Conservation (phyloP, 2,888 invertebrate species). For the Lacanobia wlatinum region DNA sequence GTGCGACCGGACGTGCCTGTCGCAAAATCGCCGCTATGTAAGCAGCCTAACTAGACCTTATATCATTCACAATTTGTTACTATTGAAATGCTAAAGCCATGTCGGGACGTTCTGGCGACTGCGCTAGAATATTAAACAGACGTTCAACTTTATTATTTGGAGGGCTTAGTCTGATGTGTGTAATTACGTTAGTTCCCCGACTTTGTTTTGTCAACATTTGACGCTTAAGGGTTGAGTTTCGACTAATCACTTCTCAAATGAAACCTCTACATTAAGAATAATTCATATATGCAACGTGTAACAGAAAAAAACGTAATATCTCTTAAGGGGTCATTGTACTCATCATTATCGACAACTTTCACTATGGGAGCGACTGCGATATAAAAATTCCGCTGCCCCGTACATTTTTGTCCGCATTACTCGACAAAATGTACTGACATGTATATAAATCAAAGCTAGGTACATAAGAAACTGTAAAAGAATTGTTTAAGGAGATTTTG, state of each 20-base stretch:
- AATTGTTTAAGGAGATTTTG: too few species aligned
- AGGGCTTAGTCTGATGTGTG: constrained; percentile 6
- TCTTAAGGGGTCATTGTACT: too few species aligned
- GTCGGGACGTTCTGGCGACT: constrained; percentile 49
- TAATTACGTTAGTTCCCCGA: constrained; percentile 3
- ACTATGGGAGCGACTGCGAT: too few species aligned
- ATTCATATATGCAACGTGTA: too few species aligned
- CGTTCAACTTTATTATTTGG: constrained; percentile 28
- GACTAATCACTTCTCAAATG: not conserved
- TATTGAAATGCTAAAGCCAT: constrained; percentile 67
- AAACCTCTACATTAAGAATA: not conserved
- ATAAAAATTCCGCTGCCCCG: too few species aligned
- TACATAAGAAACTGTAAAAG: too few species aligned
- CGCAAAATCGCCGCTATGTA: constrained; percentile 42
- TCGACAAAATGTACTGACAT: too few species aligned
- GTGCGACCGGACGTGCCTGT: constrained; percentile 52
- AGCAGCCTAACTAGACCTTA: constrained; percentile 56
- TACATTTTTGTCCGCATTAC: too few species aligned
- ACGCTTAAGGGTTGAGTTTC: not conserved
- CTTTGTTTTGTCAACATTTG: not conserved
- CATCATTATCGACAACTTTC: too few species aligned
- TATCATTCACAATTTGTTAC: constrained; percentile 65
- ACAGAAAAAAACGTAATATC: too few species aligned
- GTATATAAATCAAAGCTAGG: too few species aligned
- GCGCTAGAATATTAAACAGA: constrained; percentile 56